Evolutionary conservation across 1,140 invertebrate genomes (phyloP).

Genomic region (Philotrypesis tridentata): DNA sequence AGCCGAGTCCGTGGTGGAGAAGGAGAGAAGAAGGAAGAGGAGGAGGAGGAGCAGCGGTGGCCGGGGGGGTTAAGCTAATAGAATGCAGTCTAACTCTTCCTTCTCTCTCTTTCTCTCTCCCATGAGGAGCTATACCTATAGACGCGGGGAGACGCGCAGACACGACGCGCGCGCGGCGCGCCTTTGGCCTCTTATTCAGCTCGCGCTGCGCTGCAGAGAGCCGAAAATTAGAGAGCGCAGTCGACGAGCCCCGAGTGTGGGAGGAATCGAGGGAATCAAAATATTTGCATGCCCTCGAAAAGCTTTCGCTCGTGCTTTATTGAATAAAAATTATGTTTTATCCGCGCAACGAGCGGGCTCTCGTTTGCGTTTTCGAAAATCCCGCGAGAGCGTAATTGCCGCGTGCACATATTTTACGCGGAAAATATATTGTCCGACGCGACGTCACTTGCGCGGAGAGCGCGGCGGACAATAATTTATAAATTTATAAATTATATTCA

Average conservation of each 20-base stretch:
- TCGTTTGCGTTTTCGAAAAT: too few relatives aligned
- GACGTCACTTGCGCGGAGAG: too few relatives aligned
- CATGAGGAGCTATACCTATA: background rate
- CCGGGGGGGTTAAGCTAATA: constrained; percentile 25
- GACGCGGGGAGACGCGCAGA: background rate
- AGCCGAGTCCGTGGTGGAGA: too few relatives aligned
- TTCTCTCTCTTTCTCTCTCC: background rate
- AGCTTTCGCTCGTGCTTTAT: too few relatives aligned
- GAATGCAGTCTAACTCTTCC: constrained; percentile 20
- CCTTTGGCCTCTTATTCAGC: background rate
- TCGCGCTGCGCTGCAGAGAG: background rate
- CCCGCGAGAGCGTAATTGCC: too few relatives aligned
- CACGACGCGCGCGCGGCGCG: background rate
- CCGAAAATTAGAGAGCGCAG: background rate
- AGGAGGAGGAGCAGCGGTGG: background rate
- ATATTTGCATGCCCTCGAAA: background rate
- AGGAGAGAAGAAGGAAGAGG: background rate
- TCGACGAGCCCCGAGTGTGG: background rate
- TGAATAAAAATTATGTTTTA: background rate
- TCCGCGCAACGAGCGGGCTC: background rate
- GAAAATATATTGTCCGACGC: too few relatives aligned
- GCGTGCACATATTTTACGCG: too few relatives aligned
- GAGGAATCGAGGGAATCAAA: constrained; percentile 2
- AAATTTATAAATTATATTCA: too few relatives aligned
- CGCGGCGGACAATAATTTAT: too few relatives aligned